phyloP scores from a whole-genome alignment of 2,113 vertebrate genomes.

The Pteruthius melanotis region DNA sequence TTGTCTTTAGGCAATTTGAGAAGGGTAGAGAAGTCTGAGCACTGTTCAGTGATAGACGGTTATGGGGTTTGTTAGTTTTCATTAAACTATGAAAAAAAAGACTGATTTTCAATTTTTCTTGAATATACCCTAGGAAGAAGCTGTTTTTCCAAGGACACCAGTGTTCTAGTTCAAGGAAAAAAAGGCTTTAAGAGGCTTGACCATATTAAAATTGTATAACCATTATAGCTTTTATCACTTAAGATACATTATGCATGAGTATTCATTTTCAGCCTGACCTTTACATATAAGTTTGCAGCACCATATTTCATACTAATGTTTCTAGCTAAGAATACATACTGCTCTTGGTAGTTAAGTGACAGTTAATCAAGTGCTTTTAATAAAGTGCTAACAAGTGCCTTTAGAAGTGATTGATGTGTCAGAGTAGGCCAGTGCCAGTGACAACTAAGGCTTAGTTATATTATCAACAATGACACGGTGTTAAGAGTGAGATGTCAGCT shows the following conservation, averaged over 20 bases:
- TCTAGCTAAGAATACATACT: not conserved
- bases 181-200: not conserved
- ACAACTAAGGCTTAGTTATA: not conserved
- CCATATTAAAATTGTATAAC: slow-evolving; percentile 13
- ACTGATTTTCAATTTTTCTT: not conserved
- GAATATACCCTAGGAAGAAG: not conserved
- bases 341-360: not conserved
- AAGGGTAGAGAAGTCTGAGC: not conserved
- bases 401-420: slow-evolving; percentile 24
- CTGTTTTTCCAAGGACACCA: not conserved
- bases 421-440: not conserved
- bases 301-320: slow-evolving; percentile 7
- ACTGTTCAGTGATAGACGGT: not conserved
- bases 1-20: not conserved
- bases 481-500: not conserved
- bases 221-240: slow-evolving; percentile 26
- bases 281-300: not conserved
- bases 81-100: not conserved
- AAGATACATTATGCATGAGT: slow-evolving; percentile 30
- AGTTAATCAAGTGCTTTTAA: slow-evolving; percentile 13
- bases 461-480: not conserved
- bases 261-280: slow-evolving; percentile 37
- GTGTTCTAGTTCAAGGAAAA: not conserved
- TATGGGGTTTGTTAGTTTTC: not conserved
- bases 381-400: not conserved